Conservation (phyloP, 2,888 invertebrate species). For the Papilio protenor region DNA sequence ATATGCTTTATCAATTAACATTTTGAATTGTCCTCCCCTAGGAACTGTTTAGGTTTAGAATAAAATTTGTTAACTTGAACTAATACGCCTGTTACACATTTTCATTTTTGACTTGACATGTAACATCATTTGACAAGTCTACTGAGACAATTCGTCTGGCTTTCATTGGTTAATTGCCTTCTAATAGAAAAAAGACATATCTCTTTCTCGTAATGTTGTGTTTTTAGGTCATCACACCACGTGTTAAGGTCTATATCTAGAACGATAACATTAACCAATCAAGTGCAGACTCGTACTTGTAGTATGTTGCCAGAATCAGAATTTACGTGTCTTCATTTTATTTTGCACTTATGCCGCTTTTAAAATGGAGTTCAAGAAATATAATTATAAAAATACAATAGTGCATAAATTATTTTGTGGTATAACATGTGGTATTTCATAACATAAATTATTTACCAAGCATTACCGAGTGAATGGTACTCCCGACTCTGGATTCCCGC, state of each 20-base stretch:
- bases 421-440: background rate
- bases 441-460: background rate
- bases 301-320: conserved; percentile 46
- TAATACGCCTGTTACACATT: conserved; percentile 61
- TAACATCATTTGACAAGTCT: conserved; percentile 61
- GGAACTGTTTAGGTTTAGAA: conserved; percentile 63
- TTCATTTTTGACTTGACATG: conserved; percentile 59
- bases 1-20: conserved; percentile 70
- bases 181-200: conserved; percentile 45
- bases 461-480: background rate
- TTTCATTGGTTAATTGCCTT: conserved; percentile 62
- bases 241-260: conserved; percentile 37
- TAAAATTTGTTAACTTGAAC: conserved; percentile 56
- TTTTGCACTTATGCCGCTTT: background rate
- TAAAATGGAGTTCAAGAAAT: background rate
- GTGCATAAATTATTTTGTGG: background rate
- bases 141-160: conserved; percentile 74
- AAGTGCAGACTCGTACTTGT: conserved; percentile 56
- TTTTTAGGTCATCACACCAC: conserved; percentile 35
- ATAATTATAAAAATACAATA: background rate
- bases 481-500: background rate
- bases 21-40: conserved; percentile 57
- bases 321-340: background rate
- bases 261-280: conserved; percentile 53
- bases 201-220: conserved; percentile 31